These are phyloP conservation scores for Anthopleura xanthogrammica DNA, from an alignment of 92 coral and sea anemone species.

Conservation along the genomic window DNA sequence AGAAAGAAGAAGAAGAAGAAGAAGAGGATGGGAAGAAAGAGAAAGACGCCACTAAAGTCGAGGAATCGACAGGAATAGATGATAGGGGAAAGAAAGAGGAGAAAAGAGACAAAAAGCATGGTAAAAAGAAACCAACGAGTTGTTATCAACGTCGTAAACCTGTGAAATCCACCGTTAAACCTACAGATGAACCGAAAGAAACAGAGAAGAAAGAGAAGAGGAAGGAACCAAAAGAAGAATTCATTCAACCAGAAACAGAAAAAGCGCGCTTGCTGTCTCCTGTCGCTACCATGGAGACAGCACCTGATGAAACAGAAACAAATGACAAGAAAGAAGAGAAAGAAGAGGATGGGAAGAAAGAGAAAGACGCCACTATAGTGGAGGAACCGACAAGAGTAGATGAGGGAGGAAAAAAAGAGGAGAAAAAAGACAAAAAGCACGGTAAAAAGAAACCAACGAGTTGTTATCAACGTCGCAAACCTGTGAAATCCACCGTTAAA, in stretches of 20 bases:
- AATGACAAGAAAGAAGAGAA: slow-evolving; percentile 39
- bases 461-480: not conserved
- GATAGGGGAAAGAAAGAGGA: slow-evolving; percentile 24
- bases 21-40: slow-evolving; percentile 38
- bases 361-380: slow-evolving; percentile 10
- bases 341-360: slow-evolving; percentile 44
- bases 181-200: slow-evolving; percentile 34
- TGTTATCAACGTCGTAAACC: slow-evolving; percentile 1
- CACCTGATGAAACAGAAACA: not conserved
- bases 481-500: no score
- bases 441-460: slow-evolving; percentile 27
- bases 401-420: slow-evolving; percentile 46
- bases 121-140: slow-evolving; percentile 18
- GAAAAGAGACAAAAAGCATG: slow-evolving; percentile 48
- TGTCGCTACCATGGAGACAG: no score
- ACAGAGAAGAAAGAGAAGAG: slow-evolving; percentile 12
- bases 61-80: slow-evolving; percentile 31
- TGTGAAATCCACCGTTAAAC: slow-evolving; percentile 21
- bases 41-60: slow-evolving; percentile 44
- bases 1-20: slow-evolving; percentile 38
- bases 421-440: slow-evolving; percentile 13
- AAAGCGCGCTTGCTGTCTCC: slow-evolving; percentile 2
- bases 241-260: slow-evolving; percentile 25
- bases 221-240: slow-evolving; percentile 20
- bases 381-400: slow-evolving; percentile 38